These are phyloP conservation scores for Drosophila greeni DNA, from an alignment of 2,888 invertebrate species.

Conservation along the genomic window DNA sequence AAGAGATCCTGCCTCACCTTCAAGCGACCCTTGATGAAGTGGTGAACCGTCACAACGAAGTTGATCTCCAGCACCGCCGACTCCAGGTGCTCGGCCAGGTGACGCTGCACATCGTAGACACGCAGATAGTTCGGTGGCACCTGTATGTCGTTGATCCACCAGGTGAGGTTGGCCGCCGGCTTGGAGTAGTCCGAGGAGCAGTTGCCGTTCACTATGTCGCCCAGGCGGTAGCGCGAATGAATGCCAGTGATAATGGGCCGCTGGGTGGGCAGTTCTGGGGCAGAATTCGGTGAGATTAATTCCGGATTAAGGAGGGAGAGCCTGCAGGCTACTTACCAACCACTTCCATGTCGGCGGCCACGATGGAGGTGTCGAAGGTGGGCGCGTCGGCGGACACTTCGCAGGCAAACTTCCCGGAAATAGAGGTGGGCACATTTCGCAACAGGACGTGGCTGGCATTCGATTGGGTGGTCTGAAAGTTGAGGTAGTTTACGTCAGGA, in stretches of 20 bases:
- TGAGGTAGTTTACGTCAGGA: too few species aligned
- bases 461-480: constrained; percentile 73
- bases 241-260: constrained; percentile 81
- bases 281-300: not conserved
- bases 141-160: constrained; percentile 81
- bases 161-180: constrained; percentile 82
- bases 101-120: constrained; percentile 74
- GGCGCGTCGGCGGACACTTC: constrained; percentile 79
- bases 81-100: constrained; percentile 75
- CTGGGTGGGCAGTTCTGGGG: constrained; percentile 79
- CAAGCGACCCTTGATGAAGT: constrained; percentile 76
- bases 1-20: constrained; percentile 61
- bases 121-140: constrained; percentile 74
- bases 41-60: constrained; percentile 76
- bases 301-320: too few species aligned
- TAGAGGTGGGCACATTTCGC: constrained; percentile 75
- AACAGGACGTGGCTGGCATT: constrained; percentile 78
- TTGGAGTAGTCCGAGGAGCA: constrained; percentile 81
- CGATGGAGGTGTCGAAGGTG: constrained; percentile 77
- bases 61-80: constrained; percentile 76
- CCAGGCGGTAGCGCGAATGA: constrained; percentile 80
- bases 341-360: constrained; percentile 78
- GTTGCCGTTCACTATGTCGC: constrained; percentile 80
- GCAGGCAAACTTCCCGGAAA: constrained; percentile 78
- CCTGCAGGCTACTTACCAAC: constrained; percentile 70